These are phyloP conservation scores for Hassar affinis DNA, from an alignment of 2,113 vertebrate species.

Conservation along the genomic window DNA sequence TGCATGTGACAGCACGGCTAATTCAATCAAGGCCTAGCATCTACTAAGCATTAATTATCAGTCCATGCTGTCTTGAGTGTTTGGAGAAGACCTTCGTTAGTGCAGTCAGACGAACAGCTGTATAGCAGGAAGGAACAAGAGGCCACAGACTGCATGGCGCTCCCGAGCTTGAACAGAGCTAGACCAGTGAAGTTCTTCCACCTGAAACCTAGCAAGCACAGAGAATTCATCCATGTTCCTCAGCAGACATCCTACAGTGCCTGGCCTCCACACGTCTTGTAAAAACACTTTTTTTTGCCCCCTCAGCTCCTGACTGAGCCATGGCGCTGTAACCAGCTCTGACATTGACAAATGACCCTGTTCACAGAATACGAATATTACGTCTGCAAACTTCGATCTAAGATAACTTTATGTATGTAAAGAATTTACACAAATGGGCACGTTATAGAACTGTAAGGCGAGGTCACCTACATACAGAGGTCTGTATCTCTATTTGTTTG, in stretches of 20 bases:
- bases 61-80: background rate
- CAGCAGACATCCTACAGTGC: conserved; percentile 65
- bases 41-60: background rate
- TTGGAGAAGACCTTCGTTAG: background rate
- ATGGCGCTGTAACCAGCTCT: conserved; percentile 80
- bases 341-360: conserved; percentile 88
- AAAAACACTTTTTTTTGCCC: conserved; percentile 76
- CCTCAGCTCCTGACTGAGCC: conserved; percentile 76
- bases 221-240: conserved; percentile 59
- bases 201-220: conserved; percentile 67
- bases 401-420: conserved; percentile 74
- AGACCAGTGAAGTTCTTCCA: conserved; percentile 60
- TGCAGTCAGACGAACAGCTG: conserved; percentile 11
- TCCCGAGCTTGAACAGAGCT: conserved; percentile 11
- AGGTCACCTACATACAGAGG: background rate
- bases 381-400: conserved; percentile 76
- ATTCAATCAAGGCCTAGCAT: background rate
- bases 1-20: background rate
- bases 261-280: conserved; percentile 76
- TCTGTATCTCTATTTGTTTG: background rate
- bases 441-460: background rate
- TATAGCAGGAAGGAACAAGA: conserved; percentile 5
- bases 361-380: conserved; percentile 80
- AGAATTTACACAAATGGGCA: conserved; percentile 36
- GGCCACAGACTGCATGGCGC: conserved; percentile 26